These are phyloP conservation scores for Iselma pallidipennis DNA, from an alignment of 2,888 invertebrate species.

Conservation along the genomic window DNA sequence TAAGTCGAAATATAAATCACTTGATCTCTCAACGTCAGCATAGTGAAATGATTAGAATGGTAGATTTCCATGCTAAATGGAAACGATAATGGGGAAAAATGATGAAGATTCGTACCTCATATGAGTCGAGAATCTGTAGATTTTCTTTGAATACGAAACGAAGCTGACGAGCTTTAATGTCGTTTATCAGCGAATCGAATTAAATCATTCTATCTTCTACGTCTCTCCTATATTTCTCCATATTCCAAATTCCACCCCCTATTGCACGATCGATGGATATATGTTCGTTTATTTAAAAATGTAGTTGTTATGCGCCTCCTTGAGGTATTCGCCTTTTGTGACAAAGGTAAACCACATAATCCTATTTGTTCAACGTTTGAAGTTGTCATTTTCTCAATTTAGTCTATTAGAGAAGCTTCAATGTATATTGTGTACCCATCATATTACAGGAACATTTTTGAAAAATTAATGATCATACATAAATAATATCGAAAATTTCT, in stretches of 20 bases:
- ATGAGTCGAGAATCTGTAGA: background rate
- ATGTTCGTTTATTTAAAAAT: constrained; percentile 33
- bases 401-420: constrained; percentile 24
- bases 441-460: constrained; percentile 21
- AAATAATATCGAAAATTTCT: constrained; percentile 15
- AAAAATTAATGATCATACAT: constrained; percentile 32
- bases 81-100: constrained; percentile 3
- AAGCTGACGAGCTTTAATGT: constrained; percentile 30
- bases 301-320: constrained; percentile 28
- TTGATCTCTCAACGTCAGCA: background rate
- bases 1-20: background rate
- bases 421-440: constrained; percentile 7
- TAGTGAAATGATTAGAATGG: background rate
- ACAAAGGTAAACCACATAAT: constrained; percentile 39
- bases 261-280: constrained; percentile 30
- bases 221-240: background rate
- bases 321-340: constrained; percentile 29
- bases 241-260: constrained; percentile 7
- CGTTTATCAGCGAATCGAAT: constrained; percentile 34
- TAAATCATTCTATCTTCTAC: constrained; percentile 19
- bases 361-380: constrained; percentile 39
- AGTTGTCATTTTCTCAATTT: constrained; percentile 39
- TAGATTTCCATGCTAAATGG: background rate
- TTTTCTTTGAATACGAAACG: constrained; percentile 27
- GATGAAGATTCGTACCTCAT: constrained; percentile 6